phyloP scores from a whole-genome alignment of 2,888 invertebrate species.

The Eudemis profundana region DNA sequence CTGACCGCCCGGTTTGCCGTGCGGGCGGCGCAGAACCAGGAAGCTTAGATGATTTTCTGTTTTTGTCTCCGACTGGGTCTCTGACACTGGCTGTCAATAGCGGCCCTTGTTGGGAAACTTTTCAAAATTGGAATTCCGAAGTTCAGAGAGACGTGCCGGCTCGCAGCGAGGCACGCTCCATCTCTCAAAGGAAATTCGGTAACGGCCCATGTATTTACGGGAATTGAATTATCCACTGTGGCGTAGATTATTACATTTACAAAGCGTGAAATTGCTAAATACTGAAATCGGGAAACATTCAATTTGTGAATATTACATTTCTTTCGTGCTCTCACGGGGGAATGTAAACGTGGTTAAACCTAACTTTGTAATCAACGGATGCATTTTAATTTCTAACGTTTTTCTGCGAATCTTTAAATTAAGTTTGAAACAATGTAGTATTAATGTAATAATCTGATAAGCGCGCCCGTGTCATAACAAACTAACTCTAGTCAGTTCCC shows the following conservation, averaged over 20 bases:
- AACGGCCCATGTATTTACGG: conserved; percentile 79
- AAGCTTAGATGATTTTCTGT: conserved; percentile 37
- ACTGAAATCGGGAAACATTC: conserved; percentile 53
- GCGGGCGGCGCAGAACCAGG: neutral
- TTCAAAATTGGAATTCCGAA: conserved; percentile 85
- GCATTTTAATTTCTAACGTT: neutral
- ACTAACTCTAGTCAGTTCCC: conserved; percentile 8
- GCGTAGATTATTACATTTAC: conserved; percentile 78
- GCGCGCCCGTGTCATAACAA: neutral
- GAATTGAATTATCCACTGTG: conserved; percentile 80
- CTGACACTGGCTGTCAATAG: conserved; percentile 82
- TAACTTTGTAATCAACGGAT: neutral
- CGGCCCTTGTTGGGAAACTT: conserved; percentile 81
- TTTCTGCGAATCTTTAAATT: neutral
- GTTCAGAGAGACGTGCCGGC: conserved; percentile 80
- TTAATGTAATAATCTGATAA: conserved; percentile 9
- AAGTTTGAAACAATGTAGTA: conserved; percentile 4
- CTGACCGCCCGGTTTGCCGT: neutral
- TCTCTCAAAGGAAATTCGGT: conserved; percentile 84
- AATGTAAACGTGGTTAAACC: neutral
- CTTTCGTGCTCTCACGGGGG: neutral
- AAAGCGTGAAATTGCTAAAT: conserved; percentile 76
- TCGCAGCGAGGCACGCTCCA: conserved; percentile 74
- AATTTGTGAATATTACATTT: conserved; percentile 24
- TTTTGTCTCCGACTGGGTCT: conserved; percentile 61